Evolutionary conservation across 2,113 vertebrate genomes (phyloP).

Genomic region (Glaucidium brasilianum): DNA sequence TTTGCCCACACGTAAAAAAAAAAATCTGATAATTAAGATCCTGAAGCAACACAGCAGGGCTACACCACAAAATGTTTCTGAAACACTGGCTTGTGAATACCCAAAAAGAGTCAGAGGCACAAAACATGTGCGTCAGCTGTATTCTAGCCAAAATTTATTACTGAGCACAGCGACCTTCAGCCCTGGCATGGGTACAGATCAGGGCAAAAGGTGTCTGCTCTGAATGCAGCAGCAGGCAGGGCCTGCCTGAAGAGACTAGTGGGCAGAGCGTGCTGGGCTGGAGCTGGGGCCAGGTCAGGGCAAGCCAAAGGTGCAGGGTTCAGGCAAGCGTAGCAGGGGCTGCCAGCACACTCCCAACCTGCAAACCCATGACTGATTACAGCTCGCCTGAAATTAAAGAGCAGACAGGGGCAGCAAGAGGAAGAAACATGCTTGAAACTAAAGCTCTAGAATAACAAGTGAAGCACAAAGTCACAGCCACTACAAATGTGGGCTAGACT

Average conservation of each 20-base stretch:
- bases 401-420: accelerated
- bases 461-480: neutral
- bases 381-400: neutral
- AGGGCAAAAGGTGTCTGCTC: neutral
- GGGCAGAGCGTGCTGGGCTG: neutral
- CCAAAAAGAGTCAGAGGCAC: neutral
- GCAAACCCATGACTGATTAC: neutral
- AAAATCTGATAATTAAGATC: neutral
- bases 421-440: neutral
- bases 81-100: neutral
- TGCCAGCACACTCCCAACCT: neutral
- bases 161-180: slow-evolving; percentile 39
- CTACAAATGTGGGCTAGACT: too few species aligned
- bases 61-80: neutral
- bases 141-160: slow-evolving; percentile 25
- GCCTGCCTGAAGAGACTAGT: neutral
- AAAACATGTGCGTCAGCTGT: neutral
- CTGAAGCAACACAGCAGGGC: neutral
- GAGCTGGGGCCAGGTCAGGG: neutral
- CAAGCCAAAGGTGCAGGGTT: neutral
- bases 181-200: neutral
- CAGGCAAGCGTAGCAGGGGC: neutral
- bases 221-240: neutral
- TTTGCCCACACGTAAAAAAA: neutral
- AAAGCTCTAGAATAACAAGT: neutral